Conservation (phyloP, 2,113 vertebrate genomes). For the Mugil cephalus region DNA sequence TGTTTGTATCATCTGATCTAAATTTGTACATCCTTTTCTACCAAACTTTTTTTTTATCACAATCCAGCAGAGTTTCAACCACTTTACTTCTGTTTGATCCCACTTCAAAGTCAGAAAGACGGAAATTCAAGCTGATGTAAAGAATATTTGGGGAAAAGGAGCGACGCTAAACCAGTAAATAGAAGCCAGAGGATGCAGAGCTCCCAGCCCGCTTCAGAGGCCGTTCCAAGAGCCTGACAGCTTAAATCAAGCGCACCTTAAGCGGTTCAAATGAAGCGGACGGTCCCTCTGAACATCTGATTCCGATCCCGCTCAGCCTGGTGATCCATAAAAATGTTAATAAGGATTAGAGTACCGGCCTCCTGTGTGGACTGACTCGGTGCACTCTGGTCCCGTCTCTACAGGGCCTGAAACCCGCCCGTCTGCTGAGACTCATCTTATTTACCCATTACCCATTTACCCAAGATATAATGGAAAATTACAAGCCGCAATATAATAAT, state of each 20-base stretch:
- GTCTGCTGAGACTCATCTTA: background rate
- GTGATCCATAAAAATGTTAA: constrained; percentile 60
- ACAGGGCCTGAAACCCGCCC: constrained; percentile 10
- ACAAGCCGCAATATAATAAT: background rate
- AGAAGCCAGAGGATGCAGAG: constrained; percentile 46
- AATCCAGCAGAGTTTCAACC: constrained; percentile 24
- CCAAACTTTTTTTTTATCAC: constrained; percentile 25
- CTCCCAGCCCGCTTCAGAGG: constrained; percentile 30
- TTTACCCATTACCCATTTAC: constrained; percentile 6
- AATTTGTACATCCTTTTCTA: constrained; percentile 34
- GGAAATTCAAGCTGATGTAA: constrained; percentile 23
- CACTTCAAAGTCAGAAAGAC: constrained; percentile 6
- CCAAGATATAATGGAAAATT: constrained; percentile 2
- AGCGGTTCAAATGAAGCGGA: constrained; percentile 48
- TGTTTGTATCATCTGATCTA: constrained; percentile 38
- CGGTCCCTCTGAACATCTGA: constrained; percentile 63
- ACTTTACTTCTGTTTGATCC: constrained; percentile 46
- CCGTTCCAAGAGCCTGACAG: constrained; percentile 55
- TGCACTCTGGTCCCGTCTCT: constrained; percentile 26
- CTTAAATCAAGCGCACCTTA: constrained; percentile 65
- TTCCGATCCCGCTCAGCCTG: constrained; percentile 52
- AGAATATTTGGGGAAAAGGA: constrained; percentile 37
- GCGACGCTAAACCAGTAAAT: constrained; percentile 35
- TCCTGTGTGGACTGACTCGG: constrained; percentile 53
- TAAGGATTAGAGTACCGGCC: constrained; percentile 50